These are phyloP conservation scores for Cataglyphis hispanica DNA, from an alignment of 1,140 invertebrate species.

Conservation along the genomic window DNA sequence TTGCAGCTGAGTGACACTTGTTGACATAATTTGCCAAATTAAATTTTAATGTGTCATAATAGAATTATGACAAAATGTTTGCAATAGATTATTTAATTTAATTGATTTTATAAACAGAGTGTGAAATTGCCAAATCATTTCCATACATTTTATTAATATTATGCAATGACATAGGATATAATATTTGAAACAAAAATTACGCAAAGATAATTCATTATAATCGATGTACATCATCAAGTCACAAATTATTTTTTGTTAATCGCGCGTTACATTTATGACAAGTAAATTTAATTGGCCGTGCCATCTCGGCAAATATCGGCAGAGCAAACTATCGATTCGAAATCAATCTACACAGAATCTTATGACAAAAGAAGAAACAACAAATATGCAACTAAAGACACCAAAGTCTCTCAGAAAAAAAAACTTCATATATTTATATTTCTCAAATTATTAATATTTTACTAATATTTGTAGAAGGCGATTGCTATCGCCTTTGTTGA, in stretches of 20 bases:
- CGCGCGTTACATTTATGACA: not conserved
- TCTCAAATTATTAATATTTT: not conserved
- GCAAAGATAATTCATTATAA: constrained; percentile 27
- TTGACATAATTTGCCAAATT: constrained; percentile 2
- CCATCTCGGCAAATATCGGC: constrained; percentile 11
- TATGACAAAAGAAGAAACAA: not conserved
- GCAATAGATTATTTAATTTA: not conserved
- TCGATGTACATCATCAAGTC: constrained; percentile 55
- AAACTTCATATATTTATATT: not conserved
- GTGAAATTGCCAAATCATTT: not conserved
- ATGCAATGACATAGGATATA: not conserved
- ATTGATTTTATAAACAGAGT: not conserved
- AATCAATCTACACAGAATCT: not conserved
- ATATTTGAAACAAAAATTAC: constrained; percentile 35
- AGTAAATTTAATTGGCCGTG: not conserved
- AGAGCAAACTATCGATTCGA: constrained; percentile 34
- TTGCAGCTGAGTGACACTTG: not conserved
- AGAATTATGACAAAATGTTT: constrained; percentile 1
- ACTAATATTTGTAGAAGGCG: not conserved
- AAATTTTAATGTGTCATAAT: constrained; percentile 27
- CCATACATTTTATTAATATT: not conserved
- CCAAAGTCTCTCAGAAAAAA: not conserved
- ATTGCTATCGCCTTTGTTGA: not conserved
- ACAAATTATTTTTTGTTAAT: constrained; percentile 63
- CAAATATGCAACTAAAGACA: not conserved